These are phyloP conservation scores for Rafetus swinhoei DNA, from an alignment of 2,113 vertebrate genomes.

Conservation along the genomic window DNA sequence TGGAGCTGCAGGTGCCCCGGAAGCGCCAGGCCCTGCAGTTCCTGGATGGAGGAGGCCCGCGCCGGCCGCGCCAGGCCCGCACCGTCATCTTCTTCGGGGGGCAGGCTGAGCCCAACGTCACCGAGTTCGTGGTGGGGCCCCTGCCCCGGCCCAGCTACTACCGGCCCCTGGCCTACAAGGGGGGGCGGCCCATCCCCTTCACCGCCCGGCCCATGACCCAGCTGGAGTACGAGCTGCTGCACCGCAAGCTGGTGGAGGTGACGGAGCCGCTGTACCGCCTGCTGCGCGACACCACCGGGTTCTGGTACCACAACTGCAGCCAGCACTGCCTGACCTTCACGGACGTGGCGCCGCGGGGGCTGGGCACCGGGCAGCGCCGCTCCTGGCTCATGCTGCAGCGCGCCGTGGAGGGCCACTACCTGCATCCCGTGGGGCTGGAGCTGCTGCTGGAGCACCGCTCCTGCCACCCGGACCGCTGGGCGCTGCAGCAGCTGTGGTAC, in stretches of 20 bases:
- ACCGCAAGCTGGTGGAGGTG: constrained; percentile 43
- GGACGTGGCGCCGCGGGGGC: constrained; percentile 85
- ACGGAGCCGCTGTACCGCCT: constrained; percentile 75
- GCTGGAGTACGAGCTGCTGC: constrained; percentile 79
- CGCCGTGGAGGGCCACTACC: constrained; percentile 86
- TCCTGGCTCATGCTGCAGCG: constrained; percentile 90
- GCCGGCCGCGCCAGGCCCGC: constrained; percentile 82
- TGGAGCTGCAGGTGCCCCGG: constrained; percentile 87
- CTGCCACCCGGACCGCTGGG: constrained; percentile 81
- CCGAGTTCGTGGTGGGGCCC: constrained; percentile 86
- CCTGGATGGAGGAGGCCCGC: constrained; percentile 77
- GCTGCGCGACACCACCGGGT: constrained; percentile 82
- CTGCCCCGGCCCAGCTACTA: constrained; percentile 81
- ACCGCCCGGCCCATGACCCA: constrained; percentile 78
- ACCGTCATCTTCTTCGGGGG: constrained; percentile 87
- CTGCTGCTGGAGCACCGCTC: constrained; percentile 86
- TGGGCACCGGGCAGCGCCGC: constrained; percentile 84
- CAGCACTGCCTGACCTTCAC: constrained; percentile 85
- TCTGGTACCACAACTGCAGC: constrained; percentile 80
- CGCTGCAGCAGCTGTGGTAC: constrained; percentile 87
- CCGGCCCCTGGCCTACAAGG: constrained; percentile 49
- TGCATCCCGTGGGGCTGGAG: constrained; percentile 92
- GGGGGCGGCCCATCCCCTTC: constrained; percentile 66
- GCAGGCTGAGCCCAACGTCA: constrained; percentile 84
- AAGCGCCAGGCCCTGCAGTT: constrained; percentile 84